Evolutionary conservation across 2,797 vertebrate genomes (phyloP).

Genomic region (Molossus molossus): DNA sequence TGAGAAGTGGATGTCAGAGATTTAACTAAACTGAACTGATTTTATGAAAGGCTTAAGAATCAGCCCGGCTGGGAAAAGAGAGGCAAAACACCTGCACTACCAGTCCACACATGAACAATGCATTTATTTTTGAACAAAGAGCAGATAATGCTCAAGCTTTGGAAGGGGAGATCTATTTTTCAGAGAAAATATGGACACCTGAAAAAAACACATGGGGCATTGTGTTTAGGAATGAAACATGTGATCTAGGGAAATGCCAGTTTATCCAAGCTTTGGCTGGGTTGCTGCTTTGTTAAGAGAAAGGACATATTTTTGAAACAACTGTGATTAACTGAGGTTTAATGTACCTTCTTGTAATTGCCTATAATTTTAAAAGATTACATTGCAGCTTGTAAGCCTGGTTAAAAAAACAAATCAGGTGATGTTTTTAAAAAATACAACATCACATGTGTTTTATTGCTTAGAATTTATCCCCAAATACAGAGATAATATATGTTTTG

Average conservation of each 20-base stretch:
- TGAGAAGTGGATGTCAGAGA: conserved; percentile 61
- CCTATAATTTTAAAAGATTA: conserved; percentile 85
- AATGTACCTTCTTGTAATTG: conserved; percentile 77
- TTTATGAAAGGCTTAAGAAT: conserved; percentile 74
- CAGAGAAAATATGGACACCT: conserved; percentile 80
- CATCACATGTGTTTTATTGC: conserved; percentile 57
- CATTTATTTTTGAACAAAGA: conserved; percentile 82
- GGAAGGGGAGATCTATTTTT: conserved; percentile 76
- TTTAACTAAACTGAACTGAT: conserved; percentile 71
- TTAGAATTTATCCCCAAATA: conserved; percentile 60
- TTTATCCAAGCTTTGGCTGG: conserved; percentile 82
- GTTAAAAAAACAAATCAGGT: conserved; percentile 79
- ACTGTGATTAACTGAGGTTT: conserved; percentile 83
- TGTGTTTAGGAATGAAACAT: conserved; percentile 84
- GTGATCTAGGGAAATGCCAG: conserved; percentile 82
- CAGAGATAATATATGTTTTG: conserved; percentile 52
- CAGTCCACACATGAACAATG: conserved; percentile 75
- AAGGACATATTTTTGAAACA: conserved; percentile 86
- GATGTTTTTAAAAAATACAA: conserved; percentile 56
- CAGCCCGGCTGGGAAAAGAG: conserved; percentile 63
- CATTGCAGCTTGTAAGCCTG: conserved; percentile 73
- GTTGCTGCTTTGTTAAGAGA: conserved; percentile 80
- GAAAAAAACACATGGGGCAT: conserved; percentile 80
- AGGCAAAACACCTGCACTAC: conserved; percentile 76
- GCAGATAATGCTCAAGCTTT: conserved; percentile 81